Conservation (phyloP, 2,113 vertebrate genomes). For the Cyprinodon tularosa region DNA sequence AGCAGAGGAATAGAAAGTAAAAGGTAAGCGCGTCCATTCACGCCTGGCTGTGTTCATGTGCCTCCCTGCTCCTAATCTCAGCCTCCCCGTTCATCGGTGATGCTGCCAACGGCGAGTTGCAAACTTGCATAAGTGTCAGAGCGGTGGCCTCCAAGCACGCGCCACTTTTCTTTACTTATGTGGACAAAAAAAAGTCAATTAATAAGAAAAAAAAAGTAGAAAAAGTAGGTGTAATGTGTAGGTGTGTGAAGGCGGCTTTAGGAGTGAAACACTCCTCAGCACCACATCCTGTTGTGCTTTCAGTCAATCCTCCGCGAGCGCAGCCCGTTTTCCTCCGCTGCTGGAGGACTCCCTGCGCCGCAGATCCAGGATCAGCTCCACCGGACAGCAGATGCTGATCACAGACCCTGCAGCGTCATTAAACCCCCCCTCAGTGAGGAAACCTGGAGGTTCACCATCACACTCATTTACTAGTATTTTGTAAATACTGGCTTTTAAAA, state of each 20-base stretch:
- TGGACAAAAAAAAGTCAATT: conserved; percentile 7
- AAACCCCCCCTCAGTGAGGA: conserved; percentile 7
- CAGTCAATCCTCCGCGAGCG: conserved; percentile 50
- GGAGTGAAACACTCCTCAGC: conserved; percentile 67
- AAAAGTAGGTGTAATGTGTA: conserved; percentile 40
- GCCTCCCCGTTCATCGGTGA: conserved; percentile 16
- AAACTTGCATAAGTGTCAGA: conserved; percentile 69
- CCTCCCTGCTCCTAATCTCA: conserved; percentile 3
- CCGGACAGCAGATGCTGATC: not conserved
- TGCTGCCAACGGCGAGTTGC: conserved; percentile 26
- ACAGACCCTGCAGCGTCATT: conserved; percentile 52
- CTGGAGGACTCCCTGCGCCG: conserved; percentile 44
- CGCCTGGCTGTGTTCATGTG: not conserved
- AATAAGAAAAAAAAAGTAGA: not conserved
- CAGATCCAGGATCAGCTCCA: conserved; percentile 28
- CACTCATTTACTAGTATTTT: not conserved
- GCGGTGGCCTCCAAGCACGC: conserved; percentile 3
- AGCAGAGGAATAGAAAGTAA: conserved; percentile 68
- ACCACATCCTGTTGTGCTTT: conserved; percentile 82
- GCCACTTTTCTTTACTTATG: not conserved
- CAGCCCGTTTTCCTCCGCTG: conserved; percentile 8
- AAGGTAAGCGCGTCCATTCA: conserved; percentile 70
- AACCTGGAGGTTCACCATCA: not conserved
- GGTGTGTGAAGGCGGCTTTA: conserved; percentile 68
- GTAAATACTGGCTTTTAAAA: not conserved